Conservation (phyloP, 2,888 invertebrate species). For the Gandaritis pyraliata region DNA sequence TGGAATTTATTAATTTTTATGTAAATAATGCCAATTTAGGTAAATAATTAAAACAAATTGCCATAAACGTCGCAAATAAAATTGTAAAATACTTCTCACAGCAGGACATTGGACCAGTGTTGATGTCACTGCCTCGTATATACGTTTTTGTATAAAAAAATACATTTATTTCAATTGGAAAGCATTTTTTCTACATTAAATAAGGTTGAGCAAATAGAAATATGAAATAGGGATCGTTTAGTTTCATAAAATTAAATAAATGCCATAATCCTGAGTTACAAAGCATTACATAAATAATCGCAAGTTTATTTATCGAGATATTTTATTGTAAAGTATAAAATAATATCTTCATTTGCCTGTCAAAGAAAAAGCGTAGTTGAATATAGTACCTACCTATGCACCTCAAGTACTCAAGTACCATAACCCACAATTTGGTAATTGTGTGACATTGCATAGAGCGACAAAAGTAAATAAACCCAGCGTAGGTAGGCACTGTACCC, state of each 20-base stretch:
- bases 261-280: no score
- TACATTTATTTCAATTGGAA: not conserved
- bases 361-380: slow-evolving; percentile 23
- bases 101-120: slow-evolving; percentile 7
- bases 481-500: slow-evolving; percentile 48
- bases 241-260: no score
- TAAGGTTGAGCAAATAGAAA: not conserved
- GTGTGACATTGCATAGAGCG: slow-evolving; percentile 31
- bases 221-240: not conserved
- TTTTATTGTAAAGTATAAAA: no score
- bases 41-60: not conserved
- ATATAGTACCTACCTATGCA: slow-evolving; percentile 10
- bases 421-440: slow-evolving; percentile 38
- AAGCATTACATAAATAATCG: not conserved
- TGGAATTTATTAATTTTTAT: no score
- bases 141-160: not conserved
- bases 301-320: slow-evolving; percentile 9
- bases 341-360: no score
- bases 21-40: no score
- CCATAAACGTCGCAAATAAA: not conserved
- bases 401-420: slow-evolving; percentile 37
- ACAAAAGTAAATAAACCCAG: slow-evolving; percentile 44
- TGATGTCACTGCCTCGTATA: slow-evolving; percentile 7
- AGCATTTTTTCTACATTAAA: not conserved
- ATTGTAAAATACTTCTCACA: not conserved